Percentiles rank a stretch among this genome's conserved stretches.
Conservation (phyloP, 2,797 vertebrate genomes). For the Triplophysa yarkandensis region DNA sequence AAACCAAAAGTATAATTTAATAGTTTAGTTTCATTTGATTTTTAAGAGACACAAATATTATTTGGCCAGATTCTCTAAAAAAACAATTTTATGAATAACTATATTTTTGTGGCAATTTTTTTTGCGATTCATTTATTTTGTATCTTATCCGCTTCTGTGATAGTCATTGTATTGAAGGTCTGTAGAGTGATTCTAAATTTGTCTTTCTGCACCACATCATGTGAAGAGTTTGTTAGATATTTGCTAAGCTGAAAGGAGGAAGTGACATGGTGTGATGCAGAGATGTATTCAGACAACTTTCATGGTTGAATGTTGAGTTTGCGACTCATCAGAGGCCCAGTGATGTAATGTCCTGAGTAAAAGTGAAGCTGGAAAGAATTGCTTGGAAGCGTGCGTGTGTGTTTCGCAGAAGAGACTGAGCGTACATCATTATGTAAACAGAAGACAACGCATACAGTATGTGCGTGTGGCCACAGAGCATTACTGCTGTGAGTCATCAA, state of each 20-base stretch:
- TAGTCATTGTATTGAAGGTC: too few relatives aligned
- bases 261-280: neutral
- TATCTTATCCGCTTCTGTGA: too few relatives aligned
- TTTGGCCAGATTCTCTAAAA: too few relatives aligned
- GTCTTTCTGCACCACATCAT: too few relatives aligned
- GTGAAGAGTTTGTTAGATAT: neutral
- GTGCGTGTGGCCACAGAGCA: neutral
- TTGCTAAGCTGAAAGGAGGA: neutral
- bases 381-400: neutral
- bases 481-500: conserved; percentile 28
- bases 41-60: too few relatives aligned
- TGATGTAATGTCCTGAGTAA: conserved; percentile 2
- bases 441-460: neutral
- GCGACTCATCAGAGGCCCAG: neutral
- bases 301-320: conserved; percentile 11
- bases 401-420: conserved; percentile 20
- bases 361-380: conserved; percentile 10
- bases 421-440: conserved; percentile 24
- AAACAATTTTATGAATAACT: too few relatives aligned
- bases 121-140: too few relatives aligned
- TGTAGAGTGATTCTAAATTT: too few relatives aligned
- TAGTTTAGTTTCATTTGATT: too few relatives aligned
- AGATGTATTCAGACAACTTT: neutral
- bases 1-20: neutral
- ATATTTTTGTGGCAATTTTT: too few relatives aligned